A percentile compares a stretch with the other conserved stretches of the same genome.
Evolutionary conservation across 2,113 vertebrate genomes (phyloP).

Genomic region (Oophaga pumilio): DNA sequence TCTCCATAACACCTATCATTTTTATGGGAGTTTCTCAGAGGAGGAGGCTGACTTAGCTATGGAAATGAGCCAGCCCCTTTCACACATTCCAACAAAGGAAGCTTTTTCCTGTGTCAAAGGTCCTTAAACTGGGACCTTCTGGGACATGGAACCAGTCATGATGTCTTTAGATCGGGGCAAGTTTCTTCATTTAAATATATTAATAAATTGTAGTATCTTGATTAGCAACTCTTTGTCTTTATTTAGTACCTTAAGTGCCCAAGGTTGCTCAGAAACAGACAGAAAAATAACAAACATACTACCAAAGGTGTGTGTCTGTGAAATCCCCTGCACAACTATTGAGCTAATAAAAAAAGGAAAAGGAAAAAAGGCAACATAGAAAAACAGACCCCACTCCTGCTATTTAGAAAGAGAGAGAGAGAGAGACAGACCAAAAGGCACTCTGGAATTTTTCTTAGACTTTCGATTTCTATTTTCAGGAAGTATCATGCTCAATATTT

Average conservation of each 20-base stretch:
- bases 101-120: too few relatives aligned
- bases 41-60: too few relatives aligned
- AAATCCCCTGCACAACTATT: background rate
- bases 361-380: background rate
- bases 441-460: background rate
- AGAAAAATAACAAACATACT: background rate
- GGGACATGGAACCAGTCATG: too few relatives aligned
- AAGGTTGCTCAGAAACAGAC: background rate
- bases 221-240: background rate
- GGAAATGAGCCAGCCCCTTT: too few relatives aligned
- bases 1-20: too few relatives aligned
- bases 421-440: background rate
- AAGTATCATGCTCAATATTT: background rate
- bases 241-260: background rate
- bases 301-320: background rate
- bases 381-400: background rate
- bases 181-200: too few relatives aligned
- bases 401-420: background rate
- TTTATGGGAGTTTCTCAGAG: too few relatives aligned
- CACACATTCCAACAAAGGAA: too few relatives aligned
- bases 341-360: background rate
- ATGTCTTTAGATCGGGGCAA: too few relatives aligned
- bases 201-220: too few relatives aligned
- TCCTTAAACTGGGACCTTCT: too few relatives aligned
- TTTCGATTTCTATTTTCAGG: slow-evolving; percentile 20